Evolutionary conservation across 2,797 vertebrate genomes (phyloP), one percentile per base, ranked within the genome.

Genomic region (Sphenodon punctatus): DNA sequence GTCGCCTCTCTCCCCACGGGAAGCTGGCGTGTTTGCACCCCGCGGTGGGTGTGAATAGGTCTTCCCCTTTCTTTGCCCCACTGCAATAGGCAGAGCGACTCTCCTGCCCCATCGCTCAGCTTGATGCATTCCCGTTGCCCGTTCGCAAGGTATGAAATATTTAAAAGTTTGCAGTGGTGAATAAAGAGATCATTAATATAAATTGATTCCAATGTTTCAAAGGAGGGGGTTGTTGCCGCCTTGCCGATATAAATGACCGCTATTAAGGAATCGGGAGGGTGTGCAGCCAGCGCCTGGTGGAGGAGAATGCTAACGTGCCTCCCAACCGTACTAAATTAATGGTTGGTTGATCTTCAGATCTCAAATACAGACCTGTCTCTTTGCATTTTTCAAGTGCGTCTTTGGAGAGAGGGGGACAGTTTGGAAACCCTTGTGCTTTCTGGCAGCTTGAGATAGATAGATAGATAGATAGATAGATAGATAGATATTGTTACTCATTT

Each of bases 91-190:
- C n/a, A n/a, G 8, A 22, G 19, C 19, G 8, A 38, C 39, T 63
- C 30, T 41, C 10, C 30, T 25, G n/a, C 42, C 30, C 10, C 48
- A 68, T 60, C 42, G 46, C 38, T 20, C 43, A 20, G 79, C 77
- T 79, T 46, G 77, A 56, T 20, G 72, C 80, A 55, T 67, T 84
- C 16, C 42, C 77, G 45, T 53, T 22, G 78, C 84, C 88, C 43
- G n/a, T 79, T 92, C 85, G 87, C 84, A 6, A 64, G 3, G 36
- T 70, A 84, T 95, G 84, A 91, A 93, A 93, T 93, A 94, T 93
- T 92, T 80, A 90, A 74, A 89, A 79, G 88, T 93, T 94, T 91
- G 92, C 91, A 78, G 89, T 69, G 79, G 46, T 71, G 91, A 90
- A 87, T 81, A 91, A 88, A 93, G 87, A 66, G 80, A 67, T 83